phyloP scores from a whole-genome alignment of 2,797 vertebrate species.

The Bufotes viridis region DNA sequence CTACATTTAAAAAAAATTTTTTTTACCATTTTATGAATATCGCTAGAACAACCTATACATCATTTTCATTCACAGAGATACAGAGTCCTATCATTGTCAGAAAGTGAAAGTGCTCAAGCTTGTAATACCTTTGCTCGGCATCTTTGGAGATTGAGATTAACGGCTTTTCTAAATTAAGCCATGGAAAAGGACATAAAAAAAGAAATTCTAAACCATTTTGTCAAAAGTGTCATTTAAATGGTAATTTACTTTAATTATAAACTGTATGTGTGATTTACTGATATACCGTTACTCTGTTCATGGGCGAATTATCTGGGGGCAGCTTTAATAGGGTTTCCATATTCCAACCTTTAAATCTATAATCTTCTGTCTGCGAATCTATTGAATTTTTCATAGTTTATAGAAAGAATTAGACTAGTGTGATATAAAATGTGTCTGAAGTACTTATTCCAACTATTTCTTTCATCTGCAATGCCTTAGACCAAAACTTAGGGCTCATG shows the following conservation, averaged over 20 bases:
- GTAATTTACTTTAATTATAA: slow-evolving; percentile 37
- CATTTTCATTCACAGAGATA: not conserved
- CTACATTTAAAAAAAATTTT: not conserved
- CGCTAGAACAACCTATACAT: not conserved
- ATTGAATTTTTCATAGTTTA: slow-evolving; percentile 29
- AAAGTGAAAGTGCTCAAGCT: slow-evolving; percentile 19
- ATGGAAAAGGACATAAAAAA: not conserved
- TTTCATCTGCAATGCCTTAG: slow-evolving; percentile 7
- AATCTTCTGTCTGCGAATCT: slow-evolving; percentile 23
- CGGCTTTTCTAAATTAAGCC: slow-evolving; percentile 36
- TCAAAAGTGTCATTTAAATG: slow-evolving; percentile 45
- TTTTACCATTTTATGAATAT: slow-evolving; percentile 4
- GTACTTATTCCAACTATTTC: slow-evolving; percentile 2
- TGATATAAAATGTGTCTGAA: slow-evolving; percentile 13
- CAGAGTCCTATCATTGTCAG: not conserved
- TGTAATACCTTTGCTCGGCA: slow-evolving; percentile 30
- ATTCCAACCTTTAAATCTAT: slow-evolving; percentile 29
- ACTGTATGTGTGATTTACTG: slow-evolving; percentile 14
- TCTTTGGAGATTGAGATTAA: slow-evolving; percentile 32
- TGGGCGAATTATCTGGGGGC: slow-evolving; percentile 12
- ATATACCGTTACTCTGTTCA: slow-evolving; percentile 6
- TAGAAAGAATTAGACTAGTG: slow-evolving; percentile 11
- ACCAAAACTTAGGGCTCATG: not conserved
- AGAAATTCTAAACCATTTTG: slow-evolving; percentile 22
- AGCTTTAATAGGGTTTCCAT: slow-evolving; percentile 21